Evolutionary conservation across 2,797 vertebrate genomes (phyloP).

Genomic region (Paramormyrops hopkinsi): DNA sequence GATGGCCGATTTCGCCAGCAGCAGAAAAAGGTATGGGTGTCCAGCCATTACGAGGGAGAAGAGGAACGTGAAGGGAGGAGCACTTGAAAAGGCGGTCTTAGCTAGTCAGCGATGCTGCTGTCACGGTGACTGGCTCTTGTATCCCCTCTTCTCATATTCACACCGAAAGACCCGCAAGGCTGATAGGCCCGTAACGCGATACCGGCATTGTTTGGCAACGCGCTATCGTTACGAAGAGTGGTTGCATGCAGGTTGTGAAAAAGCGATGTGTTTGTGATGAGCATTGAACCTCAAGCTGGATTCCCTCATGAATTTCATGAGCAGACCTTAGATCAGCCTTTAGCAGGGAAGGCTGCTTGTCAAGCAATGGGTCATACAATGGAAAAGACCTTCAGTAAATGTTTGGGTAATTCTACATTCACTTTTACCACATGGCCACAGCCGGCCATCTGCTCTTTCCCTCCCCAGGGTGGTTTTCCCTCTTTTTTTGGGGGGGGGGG

Average conservation of each 20-base stretch:
- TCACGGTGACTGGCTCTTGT: not conserved
- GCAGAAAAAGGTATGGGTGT: constrained; percentile 1
- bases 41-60: not conserved
- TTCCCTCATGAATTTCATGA: not conserved
- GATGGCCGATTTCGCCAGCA: not conserved
- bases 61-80: constrained; percentile 12
- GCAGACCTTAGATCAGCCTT: not conserved
- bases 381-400: not conserved
- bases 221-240: not conserved
- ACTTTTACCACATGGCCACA: not conserved
- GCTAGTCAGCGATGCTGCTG: not conserved
- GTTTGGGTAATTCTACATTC: not conserved
- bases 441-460: not conserved
- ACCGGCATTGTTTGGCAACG: not conserved
- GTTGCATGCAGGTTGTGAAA: not conserved
- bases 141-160: not conserved
- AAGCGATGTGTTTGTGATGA: not conserved
- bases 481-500: not conserved
- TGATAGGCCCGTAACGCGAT: not conserved
- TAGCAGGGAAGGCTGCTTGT: not conserved
- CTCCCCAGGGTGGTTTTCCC: not conserved
- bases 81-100: not conserved
- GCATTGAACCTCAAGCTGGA: not conserved
- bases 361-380: not conserved
- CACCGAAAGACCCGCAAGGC: not conserved